Evolutionary conservation across 2,113 vertebrate species (phyloP).

Genomic region (Pandion haliaetus): DNA sequence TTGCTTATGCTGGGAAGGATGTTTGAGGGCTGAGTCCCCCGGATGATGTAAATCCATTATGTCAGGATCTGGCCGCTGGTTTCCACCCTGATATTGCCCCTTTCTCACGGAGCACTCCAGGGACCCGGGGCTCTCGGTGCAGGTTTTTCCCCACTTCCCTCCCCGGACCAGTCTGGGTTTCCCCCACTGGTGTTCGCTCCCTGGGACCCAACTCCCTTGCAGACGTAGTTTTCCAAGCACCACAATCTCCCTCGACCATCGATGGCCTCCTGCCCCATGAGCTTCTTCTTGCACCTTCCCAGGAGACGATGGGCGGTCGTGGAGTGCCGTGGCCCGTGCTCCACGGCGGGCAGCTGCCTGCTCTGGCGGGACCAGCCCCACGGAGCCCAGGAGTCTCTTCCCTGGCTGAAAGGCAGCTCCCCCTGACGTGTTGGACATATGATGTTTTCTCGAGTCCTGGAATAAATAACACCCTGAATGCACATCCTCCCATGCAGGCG

Average conservation of each 20-base stretch:
- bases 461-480: neutral
- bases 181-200: neutral
- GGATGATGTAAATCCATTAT: neutral
- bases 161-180: neutral
- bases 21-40: neutral
- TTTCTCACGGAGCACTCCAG: neutral
- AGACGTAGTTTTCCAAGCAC: neutral
- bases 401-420: neutral
- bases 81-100: neutral
- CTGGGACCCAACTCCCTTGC: neutral
- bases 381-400: neutral
- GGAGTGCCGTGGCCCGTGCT: neutral
- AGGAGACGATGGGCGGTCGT: rapidly evolving
- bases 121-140: rapidly evolving
- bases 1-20: neutral
- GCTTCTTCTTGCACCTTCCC: neutral
- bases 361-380: neutral
- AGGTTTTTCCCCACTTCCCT: neutral
- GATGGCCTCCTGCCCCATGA: neutral
- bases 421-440: neutral
- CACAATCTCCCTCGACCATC: rapidly evolving
- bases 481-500: neutral
- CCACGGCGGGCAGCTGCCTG: neutral
- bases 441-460: neutral
- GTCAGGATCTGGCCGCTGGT: neutral